Percentiles rank a stretch among this genome's conserved stretches.
Evolutionary conservation across 2,113 vertebrate genomes (phyloP).

Genomic region (Raja brachyura): DNA sequence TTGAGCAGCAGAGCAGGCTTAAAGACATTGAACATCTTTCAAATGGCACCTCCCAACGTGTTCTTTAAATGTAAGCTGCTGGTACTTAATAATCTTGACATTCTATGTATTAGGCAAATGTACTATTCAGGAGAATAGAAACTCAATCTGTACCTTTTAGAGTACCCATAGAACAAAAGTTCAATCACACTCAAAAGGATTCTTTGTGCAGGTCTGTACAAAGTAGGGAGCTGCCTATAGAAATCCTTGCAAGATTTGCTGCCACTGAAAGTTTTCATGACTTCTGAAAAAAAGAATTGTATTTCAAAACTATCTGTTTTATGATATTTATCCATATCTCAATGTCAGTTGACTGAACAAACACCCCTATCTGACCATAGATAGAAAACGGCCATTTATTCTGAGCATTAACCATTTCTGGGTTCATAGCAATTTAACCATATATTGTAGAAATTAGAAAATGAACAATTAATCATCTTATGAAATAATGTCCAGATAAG

Average conservation of each 20-base stretch:
- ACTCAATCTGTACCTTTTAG: not conserved
- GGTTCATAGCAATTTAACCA: not conserved
- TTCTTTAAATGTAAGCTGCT: not conserved
- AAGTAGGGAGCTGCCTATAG: not conserved
- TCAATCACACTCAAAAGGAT: not conserved
- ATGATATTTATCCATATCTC: not conserved
- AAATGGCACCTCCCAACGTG: not conserved
- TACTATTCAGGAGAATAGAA: not conserved
- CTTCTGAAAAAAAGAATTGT: not conserved
- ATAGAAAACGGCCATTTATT: not conserved
- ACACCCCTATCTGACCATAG: not conserved
- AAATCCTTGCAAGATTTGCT: not conserved
- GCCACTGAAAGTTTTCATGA: not conserved
- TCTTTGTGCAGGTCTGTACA: too few relatives aligned
- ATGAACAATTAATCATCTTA: not conserved
- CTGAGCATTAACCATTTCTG: not conserved
- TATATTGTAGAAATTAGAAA: not conserved
- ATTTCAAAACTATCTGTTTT: too few relatives aligned
- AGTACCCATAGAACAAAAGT: not conserved
- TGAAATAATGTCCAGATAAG: not conserved
- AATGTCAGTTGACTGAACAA: not conserved
- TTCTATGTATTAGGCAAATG: not conserved
- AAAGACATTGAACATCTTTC: not conserved
- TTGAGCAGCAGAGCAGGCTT: too few relatives aligned
- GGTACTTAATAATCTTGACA: not conserved